Evolutionary conservation across 2,797 vertebrate genomes (phyloP).

Genomic region (Epinephelus coioides): DNA sequence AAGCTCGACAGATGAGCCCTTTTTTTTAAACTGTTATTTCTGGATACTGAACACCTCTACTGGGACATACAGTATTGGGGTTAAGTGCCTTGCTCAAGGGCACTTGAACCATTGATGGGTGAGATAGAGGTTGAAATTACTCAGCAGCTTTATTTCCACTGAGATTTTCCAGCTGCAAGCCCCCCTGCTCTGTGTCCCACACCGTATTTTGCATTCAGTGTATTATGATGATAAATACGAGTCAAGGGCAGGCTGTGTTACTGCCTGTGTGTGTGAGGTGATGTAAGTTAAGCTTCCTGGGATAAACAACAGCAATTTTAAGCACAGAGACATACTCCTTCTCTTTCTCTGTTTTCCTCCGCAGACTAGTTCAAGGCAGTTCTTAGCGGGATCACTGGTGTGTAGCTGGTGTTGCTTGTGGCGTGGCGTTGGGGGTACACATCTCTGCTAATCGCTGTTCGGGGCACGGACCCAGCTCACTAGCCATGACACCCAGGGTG

Average conservation of each 20-base stretch:
- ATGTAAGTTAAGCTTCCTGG: conserved; percentile 30
- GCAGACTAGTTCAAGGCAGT: conserved; percentile 31
- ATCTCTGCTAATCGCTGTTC: conserved; percentile 70
- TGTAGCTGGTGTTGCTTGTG: conserved; percentile 40
- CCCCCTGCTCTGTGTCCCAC: conserved; percentile 22
- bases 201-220: conserved; percentile 35
- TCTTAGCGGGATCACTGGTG: conserved; percentile 41
- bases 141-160: conserved; percentile 3
- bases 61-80: conserved; percentile 38
- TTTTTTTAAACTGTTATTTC: conserved; percentile 37
- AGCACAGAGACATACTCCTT: conserved; percentile 9
- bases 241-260: conserved; percentile 57
- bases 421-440: conserved; percentile 46
- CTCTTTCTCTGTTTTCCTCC: conserved; percentile 13
- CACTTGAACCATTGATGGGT: conserved; percentile 39
- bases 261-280: conserved; percentile 23
- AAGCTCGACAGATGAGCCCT: conserved; percentile 42
- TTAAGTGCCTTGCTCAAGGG: conserved; percentile 65
- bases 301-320: conserved; percentile 28
- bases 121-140: conserved; percentile 24
- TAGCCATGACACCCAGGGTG: conserved; percentile 71
- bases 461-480: conserved; percentile 71
- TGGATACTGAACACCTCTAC: conserved; percentile 48
- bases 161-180: conserved; percentile 16
- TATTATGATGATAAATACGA: conserved; percentile 35